Percentiles rank a stretch among this genome's conserved stretches.
phyloP scores from a whole-genome alignment of 2,797 vertebrate species.

The Caiman crocodilus region DNA sequence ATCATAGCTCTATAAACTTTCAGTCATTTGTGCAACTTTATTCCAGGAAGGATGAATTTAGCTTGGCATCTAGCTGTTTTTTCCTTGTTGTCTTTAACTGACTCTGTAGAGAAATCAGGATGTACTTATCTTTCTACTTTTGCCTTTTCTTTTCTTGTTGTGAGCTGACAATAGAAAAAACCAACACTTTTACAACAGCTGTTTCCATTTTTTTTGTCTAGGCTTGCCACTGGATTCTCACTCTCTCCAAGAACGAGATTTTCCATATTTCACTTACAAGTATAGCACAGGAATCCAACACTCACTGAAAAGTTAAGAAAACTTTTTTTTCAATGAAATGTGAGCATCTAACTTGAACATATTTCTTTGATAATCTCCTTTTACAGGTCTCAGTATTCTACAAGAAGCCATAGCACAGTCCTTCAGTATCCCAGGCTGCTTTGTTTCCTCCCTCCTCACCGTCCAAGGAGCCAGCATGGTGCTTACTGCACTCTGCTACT shows the following conservation, averaged over 20 bases:
- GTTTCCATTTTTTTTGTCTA: neutral
- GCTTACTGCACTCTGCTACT: no score
- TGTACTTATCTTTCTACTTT: neutral
- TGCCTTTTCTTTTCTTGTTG: neutral
- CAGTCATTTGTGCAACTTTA: neutral
- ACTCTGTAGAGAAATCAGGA: neutral
- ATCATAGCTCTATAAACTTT: neutral
- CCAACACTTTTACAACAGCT: neutral
- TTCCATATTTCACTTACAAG: neutral
- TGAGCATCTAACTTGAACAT: accelerated
- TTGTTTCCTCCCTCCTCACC: no score
- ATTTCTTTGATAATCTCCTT: neutral
- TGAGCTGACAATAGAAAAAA: neutral
- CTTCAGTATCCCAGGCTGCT: no score
- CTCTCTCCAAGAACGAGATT: neutral
- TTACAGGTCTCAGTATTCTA: no score
- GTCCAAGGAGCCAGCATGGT: no score
- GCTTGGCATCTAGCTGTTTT: neutral
- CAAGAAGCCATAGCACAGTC: no score
- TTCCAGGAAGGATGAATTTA: neutral
- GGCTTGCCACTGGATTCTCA: neutral
- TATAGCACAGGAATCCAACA: neutral
- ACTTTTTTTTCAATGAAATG: neutral
- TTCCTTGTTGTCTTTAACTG: neutral
- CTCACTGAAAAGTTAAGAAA: neutral